A percentile compares a stretch with the other conserved stretches of the same genome.
Conservation (phyloP, 2,113 vertebrate species). For the Plotosus lineatus region DNA sequence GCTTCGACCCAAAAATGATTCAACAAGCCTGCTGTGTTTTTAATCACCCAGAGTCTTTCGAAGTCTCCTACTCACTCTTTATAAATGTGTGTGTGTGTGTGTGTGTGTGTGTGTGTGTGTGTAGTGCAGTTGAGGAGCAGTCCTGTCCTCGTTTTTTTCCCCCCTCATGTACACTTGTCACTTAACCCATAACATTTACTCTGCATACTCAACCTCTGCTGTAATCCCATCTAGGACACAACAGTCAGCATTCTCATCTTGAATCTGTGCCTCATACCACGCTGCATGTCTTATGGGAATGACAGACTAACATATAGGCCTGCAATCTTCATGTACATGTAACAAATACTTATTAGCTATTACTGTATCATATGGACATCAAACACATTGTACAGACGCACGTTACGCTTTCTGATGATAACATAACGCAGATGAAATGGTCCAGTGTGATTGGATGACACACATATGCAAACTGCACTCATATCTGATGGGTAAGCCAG, state of each 20-base stretch:
- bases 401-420: not conserved
- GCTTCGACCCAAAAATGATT: conserved; percentile 50
- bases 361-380: not conserved
- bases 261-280: not conserved
- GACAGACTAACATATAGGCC: not conserved
- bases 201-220: not conserved
- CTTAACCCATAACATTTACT: not conserved
- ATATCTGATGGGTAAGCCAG: not conserved
- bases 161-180: not conserved
- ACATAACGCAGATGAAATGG: not conserved
- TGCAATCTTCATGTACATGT: not conserved
- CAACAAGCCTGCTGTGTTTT: conserved; percentile 37
- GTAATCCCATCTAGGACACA: not conserved
- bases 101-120: not conserved
- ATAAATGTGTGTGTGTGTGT: conserved; percentile 31
- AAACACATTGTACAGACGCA: not conserved
- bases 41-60: conserved; percentile 21
- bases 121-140: conserved; percentile 43
- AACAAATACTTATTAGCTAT: not conserved
- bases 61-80: conserved; percentile 5
- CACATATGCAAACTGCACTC: not conserved
- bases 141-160: not conserved
- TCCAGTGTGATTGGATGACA: not conserved
- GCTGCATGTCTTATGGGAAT: not conserved
- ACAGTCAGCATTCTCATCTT: not conserved